Evolutionary conservation across 1,140 invertebrate genomes (phyloP), one percentile per base, ranked within the genome.

Genomic region (Hesperophylax magnus): DNA sequence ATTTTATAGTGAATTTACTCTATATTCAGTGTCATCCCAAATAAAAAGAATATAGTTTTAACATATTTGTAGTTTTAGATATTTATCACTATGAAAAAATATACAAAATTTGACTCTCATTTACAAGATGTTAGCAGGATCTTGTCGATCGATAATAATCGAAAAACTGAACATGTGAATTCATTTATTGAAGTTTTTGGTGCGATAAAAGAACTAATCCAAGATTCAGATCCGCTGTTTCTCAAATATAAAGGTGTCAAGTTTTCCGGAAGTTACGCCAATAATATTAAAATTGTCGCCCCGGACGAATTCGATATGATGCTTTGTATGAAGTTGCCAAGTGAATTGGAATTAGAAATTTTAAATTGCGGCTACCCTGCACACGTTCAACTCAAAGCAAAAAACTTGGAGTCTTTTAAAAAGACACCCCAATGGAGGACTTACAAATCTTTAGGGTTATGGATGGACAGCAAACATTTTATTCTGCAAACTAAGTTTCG

Each of bases 281-380:
- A 65, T 27, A 31, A 65, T 17, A 27, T 65, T 17, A 22, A 27
- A 27, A 65, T 65, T 14, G 9, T 22, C 20, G 24, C 20, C 5
- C 20, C 61, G 18, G 61, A 65, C 15, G 61, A 65, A 24, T 65
- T 65, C 15, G 61, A 65, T 27, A 65, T 65, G 61, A 65, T 65
- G 61, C 8, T 65, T 17, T 65, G 61, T 24, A 65, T 65, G 24
- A 65, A 65, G 24, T 27, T 65, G 61, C 56, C 56, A 18, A 58
- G 20, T n/a, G 61, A 65, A 24, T 17, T 65, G 15, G 20, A 17
- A 5, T 24, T 27, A 0, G 24, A 17, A 7, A 24, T 65, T 27
- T 27, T 65, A 22, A 24, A 65, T 27, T 24, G 20, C 20, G 15
- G 15, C 14, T 24, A 65, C 24, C 61, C 61, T 5, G 61, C 18